A percentile compares a stretch with the other conserved stretches of the same genome.
phyloP scores from a whole-genome alignment of 2,113 vertebrate genomes.

The Macquaria ambigua region DNA sequence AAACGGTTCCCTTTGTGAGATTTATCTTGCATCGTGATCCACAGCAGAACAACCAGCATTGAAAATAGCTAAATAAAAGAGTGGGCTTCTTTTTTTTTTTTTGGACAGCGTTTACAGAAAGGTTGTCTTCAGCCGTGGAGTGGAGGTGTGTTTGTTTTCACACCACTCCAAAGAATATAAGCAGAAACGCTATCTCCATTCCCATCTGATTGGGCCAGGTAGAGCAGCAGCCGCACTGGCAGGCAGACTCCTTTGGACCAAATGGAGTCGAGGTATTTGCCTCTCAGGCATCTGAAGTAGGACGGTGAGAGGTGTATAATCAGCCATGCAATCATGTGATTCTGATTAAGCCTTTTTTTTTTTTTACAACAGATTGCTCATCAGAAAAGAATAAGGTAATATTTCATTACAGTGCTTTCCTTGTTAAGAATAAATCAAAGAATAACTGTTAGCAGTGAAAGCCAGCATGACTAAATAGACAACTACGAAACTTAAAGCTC shows the following conservation, averaged over 20 bases:
- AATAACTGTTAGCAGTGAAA: background rate
- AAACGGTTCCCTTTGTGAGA: conserved; percentile 50
- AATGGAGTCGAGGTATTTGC: conserved; percentile 80
- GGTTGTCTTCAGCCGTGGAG: conserved; percentile 64
- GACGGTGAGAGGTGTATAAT: conserved; percentile 33
- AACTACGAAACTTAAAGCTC: background rate
- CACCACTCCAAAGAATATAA: conserved; percentile 69
- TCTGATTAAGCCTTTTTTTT: conserved; percentile 11
- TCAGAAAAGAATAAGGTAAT: background rate
- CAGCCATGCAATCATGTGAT: conserved; percentile 25
- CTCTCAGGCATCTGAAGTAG: conserved; percentile 75
- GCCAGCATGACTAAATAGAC: background rate
- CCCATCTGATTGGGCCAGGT: conserved; percentile 79
- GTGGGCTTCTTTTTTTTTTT: conserved; percentile 3
- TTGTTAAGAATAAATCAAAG: background rate
- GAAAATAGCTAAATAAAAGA: conserved; percentile 58
- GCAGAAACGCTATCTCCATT: conserved; percentile 77
- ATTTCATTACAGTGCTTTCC: background rate
- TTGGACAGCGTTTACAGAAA: conserved; percentile 59
- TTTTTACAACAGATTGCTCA: background rate
- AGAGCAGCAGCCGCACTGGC: conserved; percentile 64
- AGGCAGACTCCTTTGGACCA: conserved; percentile 68
- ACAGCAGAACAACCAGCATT: conserved; percentile 44
- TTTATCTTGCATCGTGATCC: conserved; percentile 42
- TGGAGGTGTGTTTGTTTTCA: conserved; percentile 82